Evolutionary conservation across 2,797 vertebrate genomes (phyloP), one percentile per base, ranked within the genome.

Genomic region (Bufotes viridis): DNA sequence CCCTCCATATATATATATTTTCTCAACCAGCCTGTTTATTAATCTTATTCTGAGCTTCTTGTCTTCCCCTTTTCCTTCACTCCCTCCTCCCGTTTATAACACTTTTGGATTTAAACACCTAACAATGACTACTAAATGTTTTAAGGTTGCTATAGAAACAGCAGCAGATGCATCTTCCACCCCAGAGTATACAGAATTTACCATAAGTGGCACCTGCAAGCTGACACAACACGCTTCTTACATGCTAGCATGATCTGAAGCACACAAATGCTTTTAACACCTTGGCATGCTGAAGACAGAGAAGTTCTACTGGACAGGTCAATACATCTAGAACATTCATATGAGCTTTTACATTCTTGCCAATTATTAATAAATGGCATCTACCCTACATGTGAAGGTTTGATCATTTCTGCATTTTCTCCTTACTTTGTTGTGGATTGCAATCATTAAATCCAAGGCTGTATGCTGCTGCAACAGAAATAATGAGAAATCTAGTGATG

Each of bases 81-180:
- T 82, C 69, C 80, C 80, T 87, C 86, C 80, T 82, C 80, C 70
- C 29, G 57, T 88, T 88, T 63, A 78, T 88, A 88, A 84, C 87
- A 84, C 87, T 88, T 88, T 88, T 83, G 60, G 63, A 57, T 82
- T 88, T 78, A 78, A 88, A 88, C 86, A 88, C 81, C 87, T 88
- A 83, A 88, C 87, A 88, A 83, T 67, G 87, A 88, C 87, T 78
- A 88, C 76, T 83, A 88, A 88, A 88, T 88, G 87, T 88, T 88
- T 88, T 88, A 84, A 74, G 60, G 87, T 88, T 88, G 78, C 87
- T 75, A 82, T 84, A 82, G 87, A 49, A 88, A 88, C 74, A 49
- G 60, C 81, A 78, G 84, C 42, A 87, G 67, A 90, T 61, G 11
- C 70, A 69, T 78, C 24, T 85, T 74, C 74, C 86, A 0, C 82